phyloP scores from a whole-genome alignment of 1,140 invertebrate genomes.

The Ceratosolen solmsi region DNA sequence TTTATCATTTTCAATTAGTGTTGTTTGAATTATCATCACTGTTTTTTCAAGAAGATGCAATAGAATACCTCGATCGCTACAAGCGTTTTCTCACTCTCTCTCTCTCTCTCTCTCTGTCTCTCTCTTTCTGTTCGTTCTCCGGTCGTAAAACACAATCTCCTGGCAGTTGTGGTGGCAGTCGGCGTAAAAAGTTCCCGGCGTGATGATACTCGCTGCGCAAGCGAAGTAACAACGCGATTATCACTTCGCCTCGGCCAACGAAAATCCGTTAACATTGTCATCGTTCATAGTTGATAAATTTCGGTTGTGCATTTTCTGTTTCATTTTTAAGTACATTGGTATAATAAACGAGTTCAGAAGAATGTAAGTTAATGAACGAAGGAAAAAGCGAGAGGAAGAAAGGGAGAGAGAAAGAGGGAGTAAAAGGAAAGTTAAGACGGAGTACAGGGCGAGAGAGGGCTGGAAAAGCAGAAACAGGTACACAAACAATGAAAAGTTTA shows the following conservation, averaged over 20 bases:
- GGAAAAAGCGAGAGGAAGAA: neutral
- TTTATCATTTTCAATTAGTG: no score
- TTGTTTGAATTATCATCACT: no score
- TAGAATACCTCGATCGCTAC: neutral
- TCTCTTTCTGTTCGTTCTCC: no score
- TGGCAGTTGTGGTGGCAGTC: conserved; percentile 3
- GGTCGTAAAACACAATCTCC: conserved; percentile 44
- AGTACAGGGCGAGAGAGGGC: no score
- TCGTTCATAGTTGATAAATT: neutral
- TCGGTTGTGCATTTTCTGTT: neutral
- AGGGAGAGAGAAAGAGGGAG: no score
- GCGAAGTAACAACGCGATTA: neutral
- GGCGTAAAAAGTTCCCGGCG: conserved; percentile 36
- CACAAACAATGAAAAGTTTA: neutral
- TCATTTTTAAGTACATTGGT: neutral
- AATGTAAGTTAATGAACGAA: neutral
- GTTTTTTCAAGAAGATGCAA: neutral
- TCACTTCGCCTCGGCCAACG: neutral
- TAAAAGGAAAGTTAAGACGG: no score
- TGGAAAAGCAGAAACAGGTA: neutral
- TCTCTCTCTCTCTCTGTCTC: no score
- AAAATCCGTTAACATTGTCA: neutral
- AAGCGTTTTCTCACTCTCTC: neutral
- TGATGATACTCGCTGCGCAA: conserved; percentile 15
- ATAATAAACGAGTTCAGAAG: neutral